Base-by-base conservation (phyloP, 1,140 invertebrate genomes). In the Calliphora vicina region DNA sequence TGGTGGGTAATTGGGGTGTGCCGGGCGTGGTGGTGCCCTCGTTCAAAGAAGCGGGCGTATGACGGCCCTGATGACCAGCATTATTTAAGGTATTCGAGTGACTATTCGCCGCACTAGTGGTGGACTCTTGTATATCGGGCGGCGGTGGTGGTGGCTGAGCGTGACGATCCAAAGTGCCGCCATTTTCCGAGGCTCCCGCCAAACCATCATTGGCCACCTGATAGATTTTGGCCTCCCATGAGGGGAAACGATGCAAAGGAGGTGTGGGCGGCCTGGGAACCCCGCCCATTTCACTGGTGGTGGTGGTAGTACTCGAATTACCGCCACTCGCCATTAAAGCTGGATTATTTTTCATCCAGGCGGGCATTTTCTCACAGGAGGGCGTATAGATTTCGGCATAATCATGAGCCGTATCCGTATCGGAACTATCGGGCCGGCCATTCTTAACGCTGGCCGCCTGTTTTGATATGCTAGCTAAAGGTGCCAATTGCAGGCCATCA, bases 331-430 rank as follows among this genome's bases (percentile, higher is more conserved):
- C 91, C 87, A 90, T 88, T n/a, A 90, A 29, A 0, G 87, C 85
- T 86, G 83, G 91, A 91, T 87, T 90, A 85, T 88, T 92, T 83
- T 91, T 91, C 85, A 91, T 92, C 92, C 92, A 93, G 43, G 91
- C 89, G 42, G 90, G 93, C 86, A 85, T 89, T 85, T 92, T 92
- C 91, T 97, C 96, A 87, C 96, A 94, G 86, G 95, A 97, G 0
- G 97, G 97, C n/a, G 96, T 98, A 86, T 97, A 97, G 83, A 98
- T 97, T 91, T 98, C 97, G 9, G 96, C 96, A 89, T 97, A 98
- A 89, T 97, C 97, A 87, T 97, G 96, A 3, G 95, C 93, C 10
- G 96, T 94, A 87, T 97, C 95, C 9, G 93, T 93, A 85, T 94
- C 93, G 0, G 93, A 94, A 71, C 92, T 93, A 82, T 92, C 93